phyloP scores from a whole-genome alignment of 23 tunicate species.

The Ciona savignyi region DNA sequence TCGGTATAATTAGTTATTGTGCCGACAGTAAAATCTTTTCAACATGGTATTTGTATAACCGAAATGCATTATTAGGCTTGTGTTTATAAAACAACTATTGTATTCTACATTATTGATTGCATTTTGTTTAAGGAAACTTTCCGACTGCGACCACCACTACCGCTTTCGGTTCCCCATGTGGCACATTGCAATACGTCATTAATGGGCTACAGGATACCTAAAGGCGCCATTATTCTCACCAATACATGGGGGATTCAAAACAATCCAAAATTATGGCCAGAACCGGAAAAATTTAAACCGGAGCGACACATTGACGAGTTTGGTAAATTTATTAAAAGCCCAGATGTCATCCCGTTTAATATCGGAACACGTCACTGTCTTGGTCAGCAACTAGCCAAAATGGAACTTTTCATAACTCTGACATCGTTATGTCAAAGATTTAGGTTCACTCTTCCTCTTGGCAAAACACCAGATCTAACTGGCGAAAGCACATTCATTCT shows the following conservation, averaged over 20 bases:
- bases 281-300: slow-evolving; percentile 55
- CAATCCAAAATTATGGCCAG: slow-evolving; percentile 48
- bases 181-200: slow-evolving; percentile 19
- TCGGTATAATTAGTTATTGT: too few species aligned
- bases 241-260: slow-evolving; percentile 43
- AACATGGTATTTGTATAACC: too few species aligned
- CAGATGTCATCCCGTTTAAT: slow-evolving; percentile 26
- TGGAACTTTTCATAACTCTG: slow-evolving; percentile 39
- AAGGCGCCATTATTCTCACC: slow-evolving; percentile 29
- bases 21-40: too few species aligned
- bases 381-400: slow-evolving; percentile 57
- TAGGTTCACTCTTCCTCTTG: slow-evolving; percentile 24
- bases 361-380: slow-evolving; percentile 54
- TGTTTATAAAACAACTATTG: too few species aligned
- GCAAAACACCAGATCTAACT: slow-evolving; percentile 26
- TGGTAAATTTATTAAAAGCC: slow-evolving; percentile 50
- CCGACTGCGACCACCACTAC: slow-evolving; percentile 34
- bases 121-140: slow-evolving; percentile 31
- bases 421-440: slow-evolving; percentile 32
- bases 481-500: slow-evolving; percentile 28
- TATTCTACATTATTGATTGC: too few species aligned
- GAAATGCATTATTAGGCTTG: too few species aligned
- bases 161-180: slow-evolving; percentile 37
- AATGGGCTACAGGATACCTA: slow-evolving; percentile 43
- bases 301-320: slow-evolving; percentile 36